Evolutionary conservation across 2,888 invertebrate genomes (phyloP).

Genomic region (Habroteleia sp.): DNA sequence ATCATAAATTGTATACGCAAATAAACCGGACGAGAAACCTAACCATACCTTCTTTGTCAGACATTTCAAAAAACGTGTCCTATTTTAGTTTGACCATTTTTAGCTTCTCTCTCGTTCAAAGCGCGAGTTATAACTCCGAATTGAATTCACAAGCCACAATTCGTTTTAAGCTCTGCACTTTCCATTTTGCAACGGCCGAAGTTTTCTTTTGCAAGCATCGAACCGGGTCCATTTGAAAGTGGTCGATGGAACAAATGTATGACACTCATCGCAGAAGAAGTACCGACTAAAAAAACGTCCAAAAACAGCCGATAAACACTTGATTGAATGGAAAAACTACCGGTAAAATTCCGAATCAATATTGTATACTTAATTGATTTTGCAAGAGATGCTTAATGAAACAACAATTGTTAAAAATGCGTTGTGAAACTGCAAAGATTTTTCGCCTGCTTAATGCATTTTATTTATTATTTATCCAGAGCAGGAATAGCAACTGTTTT

Average conservation of each 20-base stretch:
- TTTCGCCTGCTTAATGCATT: no score
- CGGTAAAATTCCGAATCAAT: constrained; percentile 15
- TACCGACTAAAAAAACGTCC: not conserved
- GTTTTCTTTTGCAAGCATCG: constrained; percentile 27
- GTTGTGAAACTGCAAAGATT: no score
- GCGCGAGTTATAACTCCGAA: constrained; percentile 19
- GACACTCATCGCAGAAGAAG: not conserved
- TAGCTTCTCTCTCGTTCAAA: constrained; percentile 8
- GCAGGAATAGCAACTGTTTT: no score
- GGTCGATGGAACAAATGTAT: constrained; percentile 24
- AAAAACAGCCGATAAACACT: not conserved
- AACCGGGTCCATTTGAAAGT: constrained; percentile 36
- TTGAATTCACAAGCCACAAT: constrained; percentile 25
- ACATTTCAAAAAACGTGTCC: not conserved
- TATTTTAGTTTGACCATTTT: constrained; percentile 4
- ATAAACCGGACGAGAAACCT: not conserved
- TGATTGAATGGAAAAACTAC: constrained; percentile 3
- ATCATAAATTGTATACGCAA: not conserved
- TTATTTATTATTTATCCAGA: no score
- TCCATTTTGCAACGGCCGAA: constrained; percentile 15
- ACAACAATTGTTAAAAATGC: constrained; percentile 18
- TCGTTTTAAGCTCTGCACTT: constrained; percentile 23
- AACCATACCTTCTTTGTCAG: no score
- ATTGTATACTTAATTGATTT: constrained; percentile 30
- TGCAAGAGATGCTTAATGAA: constrained; percentile 15